Evolutionary conservation across 1,140 invertebrate species (phyloP).

Genomic region (Colletes gigas): DNA sequence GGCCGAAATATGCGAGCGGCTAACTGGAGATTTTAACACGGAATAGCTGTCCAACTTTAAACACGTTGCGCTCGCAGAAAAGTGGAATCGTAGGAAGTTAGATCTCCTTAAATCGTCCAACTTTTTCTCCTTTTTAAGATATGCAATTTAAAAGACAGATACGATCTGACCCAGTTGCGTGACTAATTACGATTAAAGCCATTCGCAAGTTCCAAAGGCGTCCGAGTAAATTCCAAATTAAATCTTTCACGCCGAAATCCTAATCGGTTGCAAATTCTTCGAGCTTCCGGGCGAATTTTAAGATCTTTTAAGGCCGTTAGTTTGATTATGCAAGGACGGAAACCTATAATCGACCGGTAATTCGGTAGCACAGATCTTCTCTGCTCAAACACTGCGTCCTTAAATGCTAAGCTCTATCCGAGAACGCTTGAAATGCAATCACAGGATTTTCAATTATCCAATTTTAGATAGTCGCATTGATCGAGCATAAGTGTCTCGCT

Average conservation of each 20-base stretch:
- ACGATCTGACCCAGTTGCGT: too few relatives aligned
- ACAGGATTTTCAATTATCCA: conserved; percentile 55
- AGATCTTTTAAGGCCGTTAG: not conserved
- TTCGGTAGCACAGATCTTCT: not conserved
- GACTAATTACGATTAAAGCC: not conserved
- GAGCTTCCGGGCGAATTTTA: not conserved
- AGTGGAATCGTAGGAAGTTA: not conserved
- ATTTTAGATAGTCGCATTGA: conserved; percentile 40
- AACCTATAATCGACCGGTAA: not conserved
- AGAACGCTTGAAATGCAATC: not conserved
- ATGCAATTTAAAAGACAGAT: too few relatives aligned
- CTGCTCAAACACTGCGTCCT: too few relatives aligned
- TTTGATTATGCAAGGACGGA: not conserved
- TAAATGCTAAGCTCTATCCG: not conserved
- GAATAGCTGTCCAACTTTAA: not conserved
- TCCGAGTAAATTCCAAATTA: not conserved
- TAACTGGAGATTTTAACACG: not conserved
- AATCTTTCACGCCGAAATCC: not conserved
- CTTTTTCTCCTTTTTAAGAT: not conserved
- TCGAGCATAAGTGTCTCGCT: conserved; percentile 40
- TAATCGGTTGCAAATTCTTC: not conserved
- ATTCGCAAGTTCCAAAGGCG: not conserved
- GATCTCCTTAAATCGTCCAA: not conserved
- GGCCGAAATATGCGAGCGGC: too few relatives aligned
- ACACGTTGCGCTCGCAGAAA: not conserved